Evolutionary conservation across 2,797 vertebrate genomes (phyloP).

Genomic region (Sus cebifrons): DNA sequence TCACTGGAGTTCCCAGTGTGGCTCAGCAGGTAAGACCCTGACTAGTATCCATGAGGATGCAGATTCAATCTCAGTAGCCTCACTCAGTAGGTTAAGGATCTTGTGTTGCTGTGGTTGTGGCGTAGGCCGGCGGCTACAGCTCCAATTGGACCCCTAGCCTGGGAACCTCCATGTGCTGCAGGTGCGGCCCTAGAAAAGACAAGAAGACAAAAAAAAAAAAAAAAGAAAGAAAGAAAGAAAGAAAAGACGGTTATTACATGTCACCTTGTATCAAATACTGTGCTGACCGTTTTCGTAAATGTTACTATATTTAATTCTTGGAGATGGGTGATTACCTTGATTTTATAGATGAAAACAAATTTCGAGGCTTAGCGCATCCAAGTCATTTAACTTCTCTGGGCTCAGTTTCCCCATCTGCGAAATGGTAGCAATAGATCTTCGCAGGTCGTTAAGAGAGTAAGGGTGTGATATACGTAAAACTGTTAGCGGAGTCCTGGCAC

Average conservation of each 20-base stretch:
- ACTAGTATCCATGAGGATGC: too few species aligned
- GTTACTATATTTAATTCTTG: not conserved
- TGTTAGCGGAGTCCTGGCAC: not conserved
- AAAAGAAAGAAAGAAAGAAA: too few species aligned
- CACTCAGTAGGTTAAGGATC: too few species aligned
- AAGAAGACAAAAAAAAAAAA: too few species aligned
- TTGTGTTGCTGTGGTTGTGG: too few species aligned
- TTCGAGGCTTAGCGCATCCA: not conserved
- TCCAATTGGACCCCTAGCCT: too few species aligned
- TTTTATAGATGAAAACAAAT: not conserved
- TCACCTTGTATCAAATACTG: not conserved
- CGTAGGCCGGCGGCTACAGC: too few species aligned
- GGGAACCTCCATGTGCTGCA: too few species aligned
- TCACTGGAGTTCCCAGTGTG: fast-evolving
- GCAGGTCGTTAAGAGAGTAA: not conserved
- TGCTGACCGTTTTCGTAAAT: not conserved
- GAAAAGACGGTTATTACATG: not conserved
- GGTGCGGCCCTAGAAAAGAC: too few species aligned
- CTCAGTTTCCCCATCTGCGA: not conserved
- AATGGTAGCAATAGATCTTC: not conserved
- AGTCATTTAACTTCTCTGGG: not conserved
- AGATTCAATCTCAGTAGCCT: too few species aligned
- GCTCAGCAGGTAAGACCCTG: too few species aligned
- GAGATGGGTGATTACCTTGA: not conserved
- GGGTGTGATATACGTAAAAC: fast-evolving